Conservation (phyloP, 2,888 invertebrate genomes). For the Agrochola circellaris region DNA sequence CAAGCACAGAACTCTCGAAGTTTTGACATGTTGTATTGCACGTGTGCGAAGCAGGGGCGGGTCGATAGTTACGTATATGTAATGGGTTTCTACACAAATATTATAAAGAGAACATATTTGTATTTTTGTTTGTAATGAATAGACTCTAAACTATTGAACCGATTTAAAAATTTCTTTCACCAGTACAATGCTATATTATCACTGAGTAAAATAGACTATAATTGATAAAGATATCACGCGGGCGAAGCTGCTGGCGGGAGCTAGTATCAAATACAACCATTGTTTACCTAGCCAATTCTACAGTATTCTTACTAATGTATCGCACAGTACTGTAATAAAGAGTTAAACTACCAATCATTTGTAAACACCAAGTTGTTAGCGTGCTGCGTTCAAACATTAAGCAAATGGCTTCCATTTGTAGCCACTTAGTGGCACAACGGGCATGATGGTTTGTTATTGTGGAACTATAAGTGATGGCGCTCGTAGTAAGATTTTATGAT, state of each 20-base stretch:
- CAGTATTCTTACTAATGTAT: neutral
- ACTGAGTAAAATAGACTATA: no score
- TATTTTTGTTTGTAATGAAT: no score
- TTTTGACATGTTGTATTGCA: no score
- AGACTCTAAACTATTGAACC: no score
- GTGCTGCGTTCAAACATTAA: slow-evolving; percentile 30
- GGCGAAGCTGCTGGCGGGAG: no score
- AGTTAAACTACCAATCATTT: slow-evolving; percentile 28
- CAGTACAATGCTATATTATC: no score
- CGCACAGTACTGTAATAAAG: slow-evolving; percentile 8
- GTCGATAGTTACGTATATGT: neutral
- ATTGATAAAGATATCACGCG: no score
- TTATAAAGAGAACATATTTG: no score
- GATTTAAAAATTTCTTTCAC: no score
- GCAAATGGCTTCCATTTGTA: slow-evolving; percentile 42
- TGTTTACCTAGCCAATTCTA: neutral
- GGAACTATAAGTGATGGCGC: slow-evolving; percentile 23
- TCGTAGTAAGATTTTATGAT: neutral
- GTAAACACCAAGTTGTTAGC: slow-evolving; percentile 32
- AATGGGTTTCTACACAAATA: neutral
- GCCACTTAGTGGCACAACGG: slow-evolving; percentile 34
- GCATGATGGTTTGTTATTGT: slow-evolving; percentile 37
- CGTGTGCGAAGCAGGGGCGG: no score
- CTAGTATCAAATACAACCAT: neutral
- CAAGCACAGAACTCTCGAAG: no score